Evolutionary conservation across 2,888 invertebrate genomes (phyloP), one percentile per base, ranked within the genome.

Genomic region (Bembecia ichneumoniformis): DNA sequence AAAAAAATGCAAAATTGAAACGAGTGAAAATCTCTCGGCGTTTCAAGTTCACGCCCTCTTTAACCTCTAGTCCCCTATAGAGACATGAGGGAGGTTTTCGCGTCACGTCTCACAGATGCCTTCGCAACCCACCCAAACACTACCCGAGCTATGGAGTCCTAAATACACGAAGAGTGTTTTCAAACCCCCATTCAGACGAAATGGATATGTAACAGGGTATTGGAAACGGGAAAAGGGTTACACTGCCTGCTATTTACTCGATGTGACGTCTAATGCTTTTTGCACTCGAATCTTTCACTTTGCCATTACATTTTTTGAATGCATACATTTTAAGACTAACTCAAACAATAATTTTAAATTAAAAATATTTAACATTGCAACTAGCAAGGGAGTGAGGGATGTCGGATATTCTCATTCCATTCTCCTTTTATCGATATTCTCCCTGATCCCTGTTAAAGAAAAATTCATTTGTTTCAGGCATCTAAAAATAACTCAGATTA

Each of bases 161-260:
- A 72, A 75, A 73, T 72, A 77, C 71, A 76, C 69, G 71, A 64
- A 72, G 76, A 77, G 71, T 75, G 74, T 77, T 77, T 77, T 75
- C 73, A 74, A 77, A 69, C 63, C 63, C 58, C 68, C 68, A 69
- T 68, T 70, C 63, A 53, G 44, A 15, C 59, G 53, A 48, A 68
- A 73, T 69, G 71, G 67, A 63, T 68, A 63, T 62, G 66, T 70
- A 66, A 44, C 16, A 44, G 44, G 15, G 46, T 46, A 46, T 46
- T 46, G 46, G 34, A 28, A 28, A 46, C 17, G 17, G 17, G 40
- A 14, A 40, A 40, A 40, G 44, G 17, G 44, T 13, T 44, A 16
- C 14, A 15, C 10, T 11, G 44, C 17, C 11, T 17, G 44, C 17
- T 44, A 17, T 44, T 44, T 44, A 44, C 44, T 7, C 14, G 40